These are phyloP conservation scores for Phytoseiulus persimilis DNA, from an alignment of 2,888 invertebrate species.

Conservation along the genomic window DNA sequence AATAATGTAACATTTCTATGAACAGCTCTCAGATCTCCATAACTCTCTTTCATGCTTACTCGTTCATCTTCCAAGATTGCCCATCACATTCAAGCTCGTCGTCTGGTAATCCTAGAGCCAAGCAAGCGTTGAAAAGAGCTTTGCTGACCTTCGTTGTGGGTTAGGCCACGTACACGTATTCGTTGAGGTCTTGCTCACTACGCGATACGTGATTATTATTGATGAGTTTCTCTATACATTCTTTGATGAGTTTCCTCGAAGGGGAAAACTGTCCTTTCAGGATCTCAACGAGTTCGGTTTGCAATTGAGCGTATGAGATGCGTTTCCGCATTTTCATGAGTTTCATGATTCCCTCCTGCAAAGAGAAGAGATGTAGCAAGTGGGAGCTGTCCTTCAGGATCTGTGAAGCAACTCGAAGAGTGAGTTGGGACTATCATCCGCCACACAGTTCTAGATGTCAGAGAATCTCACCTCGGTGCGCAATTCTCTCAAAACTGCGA, in stretches of 20 bases:
- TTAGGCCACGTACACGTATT: slow-evolving; percentile 92
- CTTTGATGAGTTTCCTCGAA: slow-evolving; percentile 98
- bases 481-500: slow-evolving; percentile 87
- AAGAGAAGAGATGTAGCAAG: slow-evolving; percentile 7
- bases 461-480: slow-evolving; percentile 59
- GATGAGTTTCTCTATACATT: slow-evolving; percentile 98
- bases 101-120: too few relatives aligned
- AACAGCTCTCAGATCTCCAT: neutral
- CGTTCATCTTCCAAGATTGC: too few relatives aligned
- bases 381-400: too few relatives aligned
- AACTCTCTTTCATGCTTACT: too few relatives aligned
- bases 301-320: slow-evolving; percentile 84
- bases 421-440: too few relatives aligned
- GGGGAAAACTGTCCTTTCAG: slow-evolving; percentile 98
- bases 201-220: slow-evolving; percentile 96
- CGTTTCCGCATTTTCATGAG: slow-evolving; percentile 96
- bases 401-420: slow-evolving; percentile 6
- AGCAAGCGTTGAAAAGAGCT: neutral
- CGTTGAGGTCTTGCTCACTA: slow-evolving; percentile 93
- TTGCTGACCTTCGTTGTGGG: neutral
- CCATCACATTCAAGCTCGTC: too few relatives aligned
- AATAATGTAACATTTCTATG: neutral
- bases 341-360: slow-evolving; percentile 92
- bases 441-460: neutral
- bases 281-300: slow-evolving; percentile 94